phyloP scores from a whole-genome alignment of 2,888 invertebrate species.

The Xestia ashworthii region DNA sequence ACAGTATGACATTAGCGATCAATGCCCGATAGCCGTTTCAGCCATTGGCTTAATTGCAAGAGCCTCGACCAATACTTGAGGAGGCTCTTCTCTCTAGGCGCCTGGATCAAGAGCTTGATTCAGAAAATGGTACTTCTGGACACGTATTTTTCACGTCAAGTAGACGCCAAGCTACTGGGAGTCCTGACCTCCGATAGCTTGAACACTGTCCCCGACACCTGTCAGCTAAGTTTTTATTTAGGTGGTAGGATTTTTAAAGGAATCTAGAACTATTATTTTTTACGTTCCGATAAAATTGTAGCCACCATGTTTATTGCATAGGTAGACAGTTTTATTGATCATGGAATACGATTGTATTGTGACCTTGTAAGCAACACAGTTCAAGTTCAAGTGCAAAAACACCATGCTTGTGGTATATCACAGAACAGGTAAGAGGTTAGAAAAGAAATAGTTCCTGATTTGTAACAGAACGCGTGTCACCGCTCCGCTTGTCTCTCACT shows the following conservation, averaged over 20 bases:
- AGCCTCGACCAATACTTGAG: not conserved
- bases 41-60: not conserved
- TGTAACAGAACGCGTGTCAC: too few species aligned
- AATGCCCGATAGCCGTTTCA: not conserved
- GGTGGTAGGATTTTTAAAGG: not conserved
- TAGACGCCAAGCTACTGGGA: too few species aligned
- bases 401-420: not conserved
- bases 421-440: too few species aligned
- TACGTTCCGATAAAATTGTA: constrained; percentile 10
- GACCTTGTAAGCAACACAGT: constrained; percentile 12
- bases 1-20: not conserved
- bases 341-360: constrained; percentile 12
- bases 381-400: constrained; percentile 9
- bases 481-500: too few species aligned
- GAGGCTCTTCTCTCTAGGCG: not conserved
- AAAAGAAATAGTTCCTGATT: too few species aligned
- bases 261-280: not conserved
- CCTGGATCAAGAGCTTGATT: not conserved
- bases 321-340: constrained; percentile 27
- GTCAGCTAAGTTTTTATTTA: not conserved
- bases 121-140: not conserved
- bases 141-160: not conserved
- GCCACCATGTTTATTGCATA: not conserved
- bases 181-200: not conserved
- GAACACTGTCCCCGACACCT: not conserved